phyloP scores from a whole-genome alignment of 2,113 vertebrate genomes.

The Numida meleagris region DNA sequence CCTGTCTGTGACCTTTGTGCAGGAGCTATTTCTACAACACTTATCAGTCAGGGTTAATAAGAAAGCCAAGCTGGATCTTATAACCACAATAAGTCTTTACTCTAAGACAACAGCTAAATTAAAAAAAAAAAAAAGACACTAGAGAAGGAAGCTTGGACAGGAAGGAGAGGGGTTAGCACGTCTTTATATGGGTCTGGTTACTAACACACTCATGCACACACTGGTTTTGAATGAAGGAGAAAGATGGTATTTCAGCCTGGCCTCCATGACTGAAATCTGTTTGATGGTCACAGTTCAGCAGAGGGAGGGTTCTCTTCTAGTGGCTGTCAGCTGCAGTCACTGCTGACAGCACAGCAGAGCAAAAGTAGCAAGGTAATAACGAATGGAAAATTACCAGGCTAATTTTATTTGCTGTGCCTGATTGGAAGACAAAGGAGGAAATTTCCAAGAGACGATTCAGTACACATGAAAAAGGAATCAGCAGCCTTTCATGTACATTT shows the following conservation, averaged over 20 bases:
- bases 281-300: neutral
- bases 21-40: neutral
- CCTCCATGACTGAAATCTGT: neutral
- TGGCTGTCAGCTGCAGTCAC: neutral
- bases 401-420: conserved; percentile 7
- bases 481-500: neutral
- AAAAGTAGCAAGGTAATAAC: neutral
- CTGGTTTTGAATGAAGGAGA: neutral
- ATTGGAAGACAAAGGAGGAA: neutral
- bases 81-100: neutral
- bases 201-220: accelerated
- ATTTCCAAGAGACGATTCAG: neutral
- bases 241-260: neutral
- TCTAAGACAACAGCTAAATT: neutral
- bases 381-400: neutral
- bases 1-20: neutral
- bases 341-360: neutral
- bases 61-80: neutral
- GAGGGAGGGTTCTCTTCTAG: neutral
- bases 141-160: neutral
- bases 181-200: neutral
- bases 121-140: neutral
- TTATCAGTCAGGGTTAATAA: accelerated
- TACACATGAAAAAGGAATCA: neutral
- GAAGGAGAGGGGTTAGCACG: neutral